phyloP scores from a whole-genome alignment of 1,140 invertebrate genomes.

The Maconellicoccus hirsutus region DNA sequence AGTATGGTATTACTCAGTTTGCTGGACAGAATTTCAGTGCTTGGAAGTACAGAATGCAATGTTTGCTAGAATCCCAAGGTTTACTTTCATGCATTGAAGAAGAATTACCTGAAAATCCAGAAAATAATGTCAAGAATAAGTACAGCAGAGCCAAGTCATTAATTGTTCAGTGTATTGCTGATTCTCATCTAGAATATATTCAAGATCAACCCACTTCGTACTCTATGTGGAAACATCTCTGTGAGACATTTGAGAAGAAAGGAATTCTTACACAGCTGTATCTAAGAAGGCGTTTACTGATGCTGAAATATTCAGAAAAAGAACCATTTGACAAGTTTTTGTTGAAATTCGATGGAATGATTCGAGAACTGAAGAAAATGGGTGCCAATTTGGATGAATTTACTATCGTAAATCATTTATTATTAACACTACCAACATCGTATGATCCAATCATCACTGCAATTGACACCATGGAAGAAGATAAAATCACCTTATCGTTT shows the following conservation, averaged over 20 bases:
- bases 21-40: too few species aligned
- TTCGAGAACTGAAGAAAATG: background rate
- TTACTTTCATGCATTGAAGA: too few species aligned
- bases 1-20: too few species aligned
- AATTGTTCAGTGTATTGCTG: constrained; percentile 28
- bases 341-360: constrained; percentile 13
- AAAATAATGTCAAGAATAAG: background rate
- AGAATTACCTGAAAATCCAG: too few species aligned
- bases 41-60: too few species aligned
- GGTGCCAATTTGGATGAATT: constrained; percentile 12
- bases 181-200: constrained; percentile 30
- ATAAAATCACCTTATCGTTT: constrained; percentile 28
- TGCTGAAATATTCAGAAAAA: constrained; percentile 19
- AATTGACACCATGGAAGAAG: constrained; percentile 27
- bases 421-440: constrained; percentile 22
- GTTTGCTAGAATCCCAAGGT: too few species aligned
- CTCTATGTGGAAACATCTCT: constrained; percentile 26
- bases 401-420: constrained; percentile 6
- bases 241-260: constrained; percentile 27
- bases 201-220: constrained; percentile 27
- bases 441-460: constrained; percentile 23
- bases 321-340: constrained; percentile 17
- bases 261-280: constrained; percentile 16
- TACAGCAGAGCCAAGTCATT: background rate
- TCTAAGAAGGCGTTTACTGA: background rate